These are phyloP conservation scores for Dipodomys stephensi DNA, from an alignment of 2,113 vertebrate genomes.

Conservation along the genomic window DNA sequence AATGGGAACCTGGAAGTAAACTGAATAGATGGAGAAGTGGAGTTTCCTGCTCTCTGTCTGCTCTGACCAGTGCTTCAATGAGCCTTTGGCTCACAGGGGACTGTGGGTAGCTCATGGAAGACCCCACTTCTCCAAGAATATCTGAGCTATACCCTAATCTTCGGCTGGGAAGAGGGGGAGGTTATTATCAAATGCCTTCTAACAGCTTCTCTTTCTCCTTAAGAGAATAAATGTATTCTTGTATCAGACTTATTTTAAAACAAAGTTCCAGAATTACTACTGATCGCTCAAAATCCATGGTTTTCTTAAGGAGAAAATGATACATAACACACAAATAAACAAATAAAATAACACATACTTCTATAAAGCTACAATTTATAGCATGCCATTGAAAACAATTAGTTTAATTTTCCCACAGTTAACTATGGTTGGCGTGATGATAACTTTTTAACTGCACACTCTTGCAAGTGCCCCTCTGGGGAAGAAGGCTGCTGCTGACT, in stretches of 20 bases:
- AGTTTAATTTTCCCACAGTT: slow-evolving; percentile 42
- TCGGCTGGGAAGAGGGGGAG: background rate
- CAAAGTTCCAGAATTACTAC: slow-evolving; percentile 19
- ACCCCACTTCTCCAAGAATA: slow-evolving; percentile 36
- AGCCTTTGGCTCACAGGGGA: slow-evolving; percentile 3
- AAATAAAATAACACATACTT: too few species aligned
- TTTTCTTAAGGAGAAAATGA: slow-evolving; percentile 55
- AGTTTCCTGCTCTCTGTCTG: background rate
- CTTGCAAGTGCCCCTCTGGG: background rate
- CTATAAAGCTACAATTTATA: background rate
- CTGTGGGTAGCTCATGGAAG: background rate
- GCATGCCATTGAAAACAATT: slow-evolving; percentile 23
- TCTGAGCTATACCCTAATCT: slow-evolving; percentile 57
- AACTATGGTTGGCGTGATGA: slow-evolving; percentile 58
- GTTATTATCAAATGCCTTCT: slow-evolving; percentile 45
- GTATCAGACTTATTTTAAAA: slow-evolving; percentile 39
- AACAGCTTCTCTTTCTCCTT: slow-evolving; percentile 3
- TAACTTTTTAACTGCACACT: slow-evolving; percentile 42
- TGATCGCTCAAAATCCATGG: slow-evolving; percentile 28
- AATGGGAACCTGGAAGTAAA: background rate
- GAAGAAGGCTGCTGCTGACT: slow-evolving; percentile 5
- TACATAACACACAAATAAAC: background rate
- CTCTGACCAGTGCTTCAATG: background rate
- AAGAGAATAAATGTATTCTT: slow-evolving; percentile 45
- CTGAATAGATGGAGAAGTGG: background rate